A percentile compares a stretch with the other conserved stretches of the same genome.
phyloP scores from a whole-genome alignment of 2,113 vertebrate genomes.

The Perca flavescens region DNA sequence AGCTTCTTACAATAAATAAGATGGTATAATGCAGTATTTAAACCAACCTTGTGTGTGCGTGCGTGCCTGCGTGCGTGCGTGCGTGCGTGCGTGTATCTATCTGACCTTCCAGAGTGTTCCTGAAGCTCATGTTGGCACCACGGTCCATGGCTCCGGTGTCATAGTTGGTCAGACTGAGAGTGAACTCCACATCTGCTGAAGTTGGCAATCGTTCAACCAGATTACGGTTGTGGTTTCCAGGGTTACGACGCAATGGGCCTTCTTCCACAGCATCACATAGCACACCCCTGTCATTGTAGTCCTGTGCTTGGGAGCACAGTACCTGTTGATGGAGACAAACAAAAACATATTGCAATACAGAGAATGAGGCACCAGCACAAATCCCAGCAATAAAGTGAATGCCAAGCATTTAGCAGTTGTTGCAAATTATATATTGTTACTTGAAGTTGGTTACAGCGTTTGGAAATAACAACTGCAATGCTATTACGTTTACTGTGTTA shows the following conservation, averaged over 20 bases:
- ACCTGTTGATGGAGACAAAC: constrained; percentile 81
- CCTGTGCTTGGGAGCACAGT: constrained; percentile 88
- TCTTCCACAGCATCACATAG: constrained; percentile 88
- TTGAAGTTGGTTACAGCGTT: neutral
- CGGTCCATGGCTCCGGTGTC: constrained; percentile 93
- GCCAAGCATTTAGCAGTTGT: neutral
- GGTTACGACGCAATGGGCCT: constrained; percentile 91
- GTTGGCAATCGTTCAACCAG: constrained; percentile 89
- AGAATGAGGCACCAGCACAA: neutral
- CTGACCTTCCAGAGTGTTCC: constrained; percentile 95
- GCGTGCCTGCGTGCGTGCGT: neutral
- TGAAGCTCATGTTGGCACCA: constrained; percentile 94
- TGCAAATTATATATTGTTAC: neutral
- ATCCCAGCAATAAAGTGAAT: neutral
- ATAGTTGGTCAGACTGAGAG: constrained; percentile 88
- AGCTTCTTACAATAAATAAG: neutral
- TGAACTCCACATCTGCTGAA: constrained; percentile 92
- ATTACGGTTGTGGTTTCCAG: constrained; percentile 89
- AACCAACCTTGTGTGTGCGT: neutral
- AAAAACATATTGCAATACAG: neutral
- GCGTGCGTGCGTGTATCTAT: neutral
- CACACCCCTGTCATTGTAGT: constrained; percentile 87
- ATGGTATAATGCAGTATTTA: neutral
- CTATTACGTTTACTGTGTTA: neutral
- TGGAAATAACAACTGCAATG: neutral